phyloP scores from a whole-genome alignment of 2,113 vertebrate genomes.

The Gavialis gangeticus region DNA sequence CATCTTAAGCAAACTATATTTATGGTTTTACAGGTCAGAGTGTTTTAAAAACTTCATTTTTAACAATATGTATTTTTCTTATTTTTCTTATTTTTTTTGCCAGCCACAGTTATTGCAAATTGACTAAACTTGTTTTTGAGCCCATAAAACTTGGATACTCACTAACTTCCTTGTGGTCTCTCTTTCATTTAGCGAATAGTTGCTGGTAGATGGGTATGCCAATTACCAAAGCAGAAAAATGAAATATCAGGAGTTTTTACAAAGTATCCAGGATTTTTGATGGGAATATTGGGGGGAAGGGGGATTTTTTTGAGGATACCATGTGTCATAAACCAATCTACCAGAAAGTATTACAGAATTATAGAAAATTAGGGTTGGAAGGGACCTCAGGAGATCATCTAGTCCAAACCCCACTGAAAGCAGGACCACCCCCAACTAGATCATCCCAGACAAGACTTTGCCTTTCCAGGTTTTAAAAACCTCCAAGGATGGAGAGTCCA shows the following conservation, averaged over 20 bases:
- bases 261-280: conserved; percentile 61
- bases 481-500: no score
- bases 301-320: conserved; percentile 42
- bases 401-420: no score
- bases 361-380: no score
- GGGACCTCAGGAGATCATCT: no score
- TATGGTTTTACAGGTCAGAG: background rate
- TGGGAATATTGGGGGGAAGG: conserved; percentile 51
- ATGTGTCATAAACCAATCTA: conserved; percentile 10
- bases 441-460: no score
- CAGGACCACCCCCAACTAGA: no score
- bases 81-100: background rate
- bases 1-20: background rate
- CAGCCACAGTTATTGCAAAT: background rate
- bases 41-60: background rate
- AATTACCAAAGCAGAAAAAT: conserved; percentile 63
- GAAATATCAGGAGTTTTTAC: conserved; percentile 62
- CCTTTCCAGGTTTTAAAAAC: no score
- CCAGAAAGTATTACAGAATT: background rate
- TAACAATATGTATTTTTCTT: background rate
- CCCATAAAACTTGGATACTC: conserved; percentile 13
- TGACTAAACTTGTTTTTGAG: conserved; percentile 29
- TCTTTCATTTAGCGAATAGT: conserved; percentile 24
- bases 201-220: background rate
- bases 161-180: background rate